Evolutionary conservation across 1,140 invertebrate species (phyloP).

Genomic region (Papilio xuthus): DNA sequence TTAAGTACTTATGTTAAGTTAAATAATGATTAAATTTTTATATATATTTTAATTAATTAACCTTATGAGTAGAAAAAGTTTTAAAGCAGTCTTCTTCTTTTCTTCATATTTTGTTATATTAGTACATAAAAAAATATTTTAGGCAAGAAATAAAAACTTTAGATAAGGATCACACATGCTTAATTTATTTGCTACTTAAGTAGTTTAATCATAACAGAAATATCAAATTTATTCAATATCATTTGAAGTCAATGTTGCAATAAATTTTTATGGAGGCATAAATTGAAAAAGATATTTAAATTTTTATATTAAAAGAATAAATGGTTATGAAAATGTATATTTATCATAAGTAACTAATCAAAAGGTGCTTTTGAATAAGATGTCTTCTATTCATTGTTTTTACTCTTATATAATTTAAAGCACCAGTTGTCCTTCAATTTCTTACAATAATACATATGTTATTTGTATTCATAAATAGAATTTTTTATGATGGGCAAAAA

Average conservation of each 20-base stretch:
- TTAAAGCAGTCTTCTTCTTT: neutral
- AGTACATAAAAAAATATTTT: neutral
- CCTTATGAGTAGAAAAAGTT: neutral
- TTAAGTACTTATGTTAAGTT: neutral
- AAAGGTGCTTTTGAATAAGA: neutral
- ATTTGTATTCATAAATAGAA: neutral
- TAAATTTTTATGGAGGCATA: constrained; percentile 1
- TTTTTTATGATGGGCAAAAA: neutral
- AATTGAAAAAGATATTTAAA: constrained; percentile 3
- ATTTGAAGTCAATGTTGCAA: neutral
- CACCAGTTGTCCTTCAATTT: neutral
- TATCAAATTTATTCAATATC: constrained; percentile 13
- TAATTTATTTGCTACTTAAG: constrained; percentile 7
- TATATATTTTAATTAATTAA: neutral
- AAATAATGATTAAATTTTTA: constrained; percentile 3
- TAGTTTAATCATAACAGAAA: neutral
- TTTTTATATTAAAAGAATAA: neutral
- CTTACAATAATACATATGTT: neutral
- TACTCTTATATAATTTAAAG: neutral
- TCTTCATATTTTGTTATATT: neutral
- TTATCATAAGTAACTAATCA: neutral
- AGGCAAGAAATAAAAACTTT: neutral
- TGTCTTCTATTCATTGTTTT: neutral
- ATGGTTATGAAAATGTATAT: neutral
- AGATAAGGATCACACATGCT: constrained; percentile 1